Evolutionary conservation across 2,888 invertebrate genomes (phyloP), one percentile per base, ranked within the genome.

Genomic region (Philhelius pedissequus): DNA sequence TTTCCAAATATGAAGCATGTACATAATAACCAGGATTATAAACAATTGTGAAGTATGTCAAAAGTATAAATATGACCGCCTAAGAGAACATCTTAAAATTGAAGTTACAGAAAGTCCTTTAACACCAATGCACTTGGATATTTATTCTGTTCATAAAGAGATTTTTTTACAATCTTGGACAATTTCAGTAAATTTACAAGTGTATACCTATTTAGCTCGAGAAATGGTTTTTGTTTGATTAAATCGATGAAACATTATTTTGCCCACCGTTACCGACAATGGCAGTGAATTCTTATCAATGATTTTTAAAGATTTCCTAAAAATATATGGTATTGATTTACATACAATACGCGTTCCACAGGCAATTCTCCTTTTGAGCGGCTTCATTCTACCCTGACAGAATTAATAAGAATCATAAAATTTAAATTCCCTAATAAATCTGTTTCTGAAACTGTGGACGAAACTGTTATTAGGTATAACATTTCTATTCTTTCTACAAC

Each of bases 1-100:
- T 81, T 87, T 45, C 76, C 78, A 4, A 35, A 35, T 35, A 13
- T 35, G 35, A 35, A 35, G 13, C 35, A 35, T 4, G 13, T 35
- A n/a, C n/a, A n/a, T n/a, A 13, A 13, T 13, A 35, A 13, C 13
- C 8, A 35, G 32, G 11, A 32, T 3, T 32, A 32, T 32, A 11
- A 32, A 11, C 11, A 32, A 32, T 11, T 32, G 32, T 11, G 3
- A 32, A 13, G 13, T 13, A 35, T 32, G 32, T 5, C 11, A 11
- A 3, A 11, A 11, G 11, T 11, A 32, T 11, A 32, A 32, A 32
- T 32, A 32, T 3, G 32, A 32, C 9, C 32, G 32, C 11, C 11
- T 11, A 11, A 32, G 11, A 11, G 11, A 32, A 32, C 11, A 2
- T 3, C 3, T 32, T 1, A 35, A 35, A 35, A 13, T 13, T 13